Conservation (phyloP, 2,888 invertebrate species). For the Lepeophtheirus nordmannii region DNA sequence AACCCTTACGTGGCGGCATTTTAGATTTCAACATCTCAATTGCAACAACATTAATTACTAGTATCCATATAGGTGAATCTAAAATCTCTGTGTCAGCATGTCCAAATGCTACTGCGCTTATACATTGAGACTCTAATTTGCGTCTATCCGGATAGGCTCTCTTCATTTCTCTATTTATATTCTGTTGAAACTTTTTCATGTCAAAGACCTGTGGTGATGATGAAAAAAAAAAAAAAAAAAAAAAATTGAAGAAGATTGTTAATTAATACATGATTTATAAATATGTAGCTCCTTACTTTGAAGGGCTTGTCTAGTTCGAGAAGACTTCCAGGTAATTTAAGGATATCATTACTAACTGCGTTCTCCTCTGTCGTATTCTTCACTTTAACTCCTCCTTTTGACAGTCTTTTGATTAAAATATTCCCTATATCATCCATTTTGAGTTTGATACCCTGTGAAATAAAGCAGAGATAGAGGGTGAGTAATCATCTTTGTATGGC, state of each 20-base stretch:
- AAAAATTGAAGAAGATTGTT: too few species aligned
- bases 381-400: slow-evolving; percentile 80
- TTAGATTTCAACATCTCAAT: slow-evolving; percentile 92
- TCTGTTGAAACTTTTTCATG: slow-evolving; percentile 89
- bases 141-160: slow-evolving; percentile 76
- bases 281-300: slow-evolving; percentile 47
- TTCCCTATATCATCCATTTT: slow-evolving; percentile 92
- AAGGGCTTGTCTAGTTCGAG: slow-evolving; percentile 81
- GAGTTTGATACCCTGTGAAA: slow-evolving; percentile 68
- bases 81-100: slow-evolving; percentile 68
- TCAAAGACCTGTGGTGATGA: slow-evolving; percentile 65
- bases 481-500: background rate
- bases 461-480: too few species aligned
- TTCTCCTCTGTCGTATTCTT: slow-evolving; percentile 61
- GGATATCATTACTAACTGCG: slow-evolving; percentile 74
- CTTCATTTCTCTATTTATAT: slow-evolving; percentile 72
- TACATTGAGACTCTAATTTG: slow-evolving; percentile 75
- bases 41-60: slow-evolving; percentile 90
- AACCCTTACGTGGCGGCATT: slow-evolving; percentile 49
- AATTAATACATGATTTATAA: too few species aligned
- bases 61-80: slow-evolving; percentile 92
- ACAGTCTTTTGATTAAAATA: slow-evolving; percentile 77
- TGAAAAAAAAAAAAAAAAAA: too few species aligned
- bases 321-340: slow-evolving; percentile 68
- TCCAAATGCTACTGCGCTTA: slow-evolving; percentile 76